phyloP scores from a whole-genome alignment of 2,113 vertebrate genomes.

The Peromyscus californicus region DNA sequence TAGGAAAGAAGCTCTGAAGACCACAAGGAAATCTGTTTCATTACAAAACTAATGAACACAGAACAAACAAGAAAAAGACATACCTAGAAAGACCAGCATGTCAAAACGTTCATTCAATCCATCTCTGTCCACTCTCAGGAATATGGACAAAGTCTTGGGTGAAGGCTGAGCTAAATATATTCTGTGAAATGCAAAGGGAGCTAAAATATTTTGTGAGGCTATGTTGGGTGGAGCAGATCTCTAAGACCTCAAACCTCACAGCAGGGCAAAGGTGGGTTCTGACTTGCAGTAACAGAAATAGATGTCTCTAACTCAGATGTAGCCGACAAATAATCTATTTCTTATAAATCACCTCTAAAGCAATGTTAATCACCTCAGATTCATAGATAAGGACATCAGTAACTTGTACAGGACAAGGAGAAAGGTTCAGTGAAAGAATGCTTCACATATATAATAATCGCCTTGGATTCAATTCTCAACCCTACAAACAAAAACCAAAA shows the following conservation, averaged over 20 bases:
- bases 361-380: background rate
- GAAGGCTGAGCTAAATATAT: background rate
- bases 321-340: background rate
- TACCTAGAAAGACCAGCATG: background rate
- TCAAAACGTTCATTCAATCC: background rate
- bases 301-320: background rate
- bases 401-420: background rate
- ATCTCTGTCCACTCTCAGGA: constrained; percentile 2
- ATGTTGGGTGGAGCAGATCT: background rate
- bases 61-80: background rate
- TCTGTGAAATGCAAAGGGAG: background rate
- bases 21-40: background rate
- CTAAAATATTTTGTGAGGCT: background rate
- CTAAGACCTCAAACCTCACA: background rate
- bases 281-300: background rate
- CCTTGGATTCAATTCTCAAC: background rate
- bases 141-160: background rate
- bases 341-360: background rate
- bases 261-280: background rate
- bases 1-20: background rate
- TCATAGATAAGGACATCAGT: background rate
- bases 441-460: background rate
- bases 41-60: background rate
- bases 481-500: background rate
- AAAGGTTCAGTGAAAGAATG: background rate